Percentiles rank a stretch among this genome's conserved stretches.
Conservation (phyloP, 1,140 invertebrate species). For the Ylistrum balloti region DNA sequence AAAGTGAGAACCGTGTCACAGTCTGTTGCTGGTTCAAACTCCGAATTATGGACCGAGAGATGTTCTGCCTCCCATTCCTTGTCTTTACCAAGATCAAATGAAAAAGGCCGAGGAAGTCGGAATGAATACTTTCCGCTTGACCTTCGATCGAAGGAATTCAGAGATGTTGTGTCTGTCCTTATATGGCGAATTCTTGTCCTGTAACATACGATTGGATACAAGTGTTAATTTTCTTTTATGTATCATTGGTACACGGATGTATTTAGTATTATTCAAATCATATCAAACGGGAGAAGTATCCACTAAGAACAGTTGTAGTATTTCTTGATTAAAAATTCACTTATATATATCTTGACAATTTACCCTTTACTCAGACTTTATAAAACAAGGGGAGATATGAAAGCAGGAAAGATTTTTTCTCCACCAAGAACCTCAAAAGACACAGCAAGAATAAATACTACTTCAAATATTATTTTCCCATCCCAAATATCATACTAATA, state of each 20-base stretch:
- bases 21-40: constrained; percentile 43
- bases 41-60: constrained; percentile 49
- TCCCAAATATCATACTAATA: no score
- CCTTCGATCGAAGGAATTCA: constrained; percentile 57
- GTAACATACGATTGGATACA: constrained; percentile 2
- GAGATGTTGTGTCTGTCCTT: constrained; percentile 55
- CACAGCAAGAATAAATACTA: no score
- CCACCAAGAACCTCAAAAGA: no score
- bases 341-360: no score
- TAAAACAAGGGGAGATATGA: no score
- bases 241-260: no score
- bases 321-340: no score
- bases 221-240: neutral
- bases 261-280: neutral
- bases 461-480: no score
- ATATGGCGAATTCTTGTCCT: constrained; percentile 52
- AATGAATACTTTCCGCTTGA: constrained; percentile 62
- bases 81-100: constrained; percentile 22
- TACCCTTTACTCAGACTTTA: no score
- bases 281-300: no score
- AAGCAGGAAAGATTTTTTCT: no score
- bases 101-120: constrained; percentile 57
- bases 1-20: neutral
- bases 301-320: no score
- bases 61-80: constrained; percentile 52